Percentiles rank a stretch among this genome's conserved stretches.
Evolutionary conservation across 2,797 vertebrate species (phyloP).

Genomic region (Lagodon rhomboides): DNA sequence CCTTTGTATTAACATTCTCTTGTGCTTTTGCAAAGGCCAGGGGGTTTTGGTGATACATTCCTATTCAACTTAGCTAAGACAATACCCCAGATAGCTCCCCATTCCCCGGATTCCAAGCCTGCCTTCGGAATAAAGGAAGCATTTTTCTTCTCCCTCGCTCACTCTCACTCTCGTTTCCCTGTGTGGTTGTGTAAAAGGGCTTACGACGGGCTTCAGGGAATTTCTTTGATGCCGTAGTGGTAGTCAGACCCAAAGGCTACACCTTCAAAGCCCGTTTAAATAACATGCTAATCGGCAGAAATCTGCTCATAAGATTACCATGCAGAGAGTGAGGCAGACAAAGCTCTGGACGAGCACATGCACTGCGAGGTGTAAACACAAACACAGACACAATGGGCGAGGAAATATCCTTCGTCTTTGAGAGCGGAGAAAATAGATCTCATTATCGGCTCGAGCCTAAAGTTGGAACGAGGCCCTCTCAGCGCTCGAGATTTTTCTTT

Average conservation of each 20-base stretch:
- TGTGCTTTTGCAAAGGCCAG: slow-evolving; percentile 66
- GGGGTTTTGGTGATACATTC: slow-evolving; percentile 68
- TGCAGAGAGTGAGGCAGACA: slow-evolving; percentile 63
- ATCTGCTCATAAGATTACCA: slow-evolving; percentile 84
- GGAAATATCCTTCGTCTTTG: slow-evolving; percentile 56
- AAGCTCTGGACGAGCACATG: slow-evolving; percentile 43
- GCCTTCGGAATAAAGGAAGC: slow-evolving; percentile 72
- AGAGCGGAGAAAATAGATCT: slow-evolving; percentile 61
- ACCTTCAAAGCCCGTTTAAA: slow-evolving; percentile 84
- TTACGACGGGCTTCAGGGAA: slow-evolving; percentile 79
- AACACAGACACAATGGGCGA: slow-evolving; percentile 65
- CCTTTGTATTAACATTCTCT: slow-evolving; percentile 69
- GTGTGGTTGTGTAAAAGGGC: slow-evolving; percentile 77
- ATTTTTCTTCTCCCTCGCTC: slow-evolving; percentile 64
- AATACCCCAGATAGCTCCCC: slow-evolving; percentile 75
- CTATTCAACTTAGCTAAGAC: slow-evolving; percentile 78
- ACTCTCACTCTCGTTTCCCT: slow-evolving; percentile 32
- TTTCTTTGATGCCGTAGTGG: slow-evolving; percentile 75
- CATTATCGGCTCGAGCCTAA: slow-evolving; percentile 61
- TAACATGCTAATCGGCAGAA: slow-evolving; percentile 83
- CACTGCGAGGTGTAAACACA: slow-evolving; percentile 71
- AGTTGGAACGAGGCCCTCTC: slow-evolving; percentile 40
- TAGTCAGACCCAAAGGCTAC: slow-evolving; percentile 73
- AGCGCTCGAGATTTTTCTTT: slow-evolving; percentile 13
- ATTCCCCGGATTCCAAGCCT: slow-evolving; percentile 72